Evolutionary conservation across 2,113 vertebrate species (phyloP), one percentile per base, ranked within the genome.

Genomic region (Ornithorhynchus anatinus): DNA sequence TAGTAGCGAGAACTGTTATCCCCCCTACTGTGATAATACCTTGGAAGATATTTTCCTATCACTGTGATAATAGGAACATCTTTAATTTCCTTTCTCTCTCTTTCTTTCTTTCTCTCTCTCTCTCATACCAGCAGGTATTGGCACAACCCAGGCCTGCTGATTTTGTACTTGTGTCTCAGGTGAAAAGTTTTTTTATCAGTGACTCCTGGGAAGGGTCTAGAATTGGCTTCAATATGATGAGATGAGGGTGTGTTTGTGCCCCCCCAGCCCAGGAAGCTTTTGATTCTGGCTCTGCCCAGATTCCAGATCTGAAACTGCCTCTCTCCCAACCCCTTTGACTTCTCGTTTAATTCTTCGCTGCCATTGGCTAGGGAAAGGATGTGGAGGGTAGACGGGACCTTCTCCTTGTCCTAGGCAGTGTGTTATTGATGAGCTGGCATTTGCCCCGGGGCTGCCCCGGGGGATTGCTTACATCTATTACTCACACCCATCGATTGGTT

Each of bases 401-500:
- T 88, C 72, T n/a, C n/a, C 87, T 92, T 91, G 90, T 94, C 91
- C 81, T 84, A 89, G 58, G 91, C 90, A 81, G 65, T 89, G 84
- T 77, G 91, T 94, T 95, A 95, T 95, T 95, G 95, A 96, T 95
- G 93, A 95, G 93, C 92, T 96, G 94, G 94, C 94, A 96, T 95
- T 96, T 96, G 94, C 93, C 94, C 93, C 91, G 90, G 90, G 91
- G 91, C 89, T 90, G 84, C 91, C 92, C 91, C 95, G 68, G 89
- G 94, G 94, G 94, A 90, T 91, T 84, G 91, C 93, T 91, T 94
- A 91, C 94, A 94, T 91, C 90, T 92, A 94, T 95, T 92, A 91
- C 93, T 92, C 91, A 91, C 93, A 89, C 79, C 88, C 94, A 98
- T 98, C 95, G 95, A 96, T 97, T 96, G 95, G 94, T 95, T 96